A percentile compares a stretch with the other conserved stretches of the same genome.
Evolutionary conservation across 2,888 invertebrate species (phyloP).

Genomic region (Athrips mouffetella): DNA sequence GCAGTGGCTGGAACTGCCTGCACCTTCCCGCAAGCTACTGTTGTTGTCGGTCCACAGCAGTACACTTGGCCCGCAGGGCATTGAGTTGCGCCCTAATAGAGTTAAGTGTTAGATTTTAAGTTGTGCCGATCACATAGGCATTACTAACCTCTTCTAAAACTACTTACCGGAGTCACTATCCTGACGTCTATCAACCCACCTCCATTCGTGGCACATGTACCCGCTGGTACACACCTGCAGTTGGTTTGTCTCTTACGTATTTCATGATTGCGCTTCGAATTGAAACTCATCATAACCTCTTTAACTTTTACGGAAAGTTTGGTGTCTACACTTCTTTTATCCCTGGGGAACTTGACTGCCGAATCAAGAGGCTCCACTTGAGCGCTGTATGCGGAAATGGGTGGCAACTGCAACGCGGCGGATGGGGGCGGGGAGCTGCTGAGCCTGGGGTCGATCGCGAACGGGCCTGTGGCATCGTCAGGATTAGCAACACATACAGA

Average conservation of each 20-base stretch:
- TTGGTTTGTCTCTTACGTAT: constrained; percentile 60
- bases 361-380: constrained; percentile 50
- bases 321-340: constrained; percentile 41
- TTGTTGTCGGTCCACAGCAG: constrained; percentile 43
- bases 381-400: constrained; percentile 52
- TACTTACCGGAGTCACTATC: constrained; percentile 79
- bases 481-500: constrained; percentile 68
- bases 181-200: constrained; percentile 80
- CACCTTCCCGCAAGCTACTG: constrained; percentile 64
- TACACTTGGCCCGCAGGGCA: constrained; percentile 65
- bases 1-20: constrained; percentile 52
- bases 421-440: constrained; percentile 60
- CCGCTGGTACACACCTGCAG: constrained; percentile 50
- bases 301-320: constrained; percentile 24
- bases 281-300: constrained; percentile 27
- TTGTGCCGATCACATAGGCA: background rate
- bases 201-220: constrained; percentile 44
- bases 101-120: background rate
- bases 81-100: constrained; percentile 29
- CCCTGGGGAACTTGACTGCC: constrained; percentile 63
- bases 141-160: background rate
- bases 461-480: constrained; percentile 58
- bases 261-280: constrained; percentile 41
- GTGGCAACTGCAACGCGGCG: constrained; percentile 47
- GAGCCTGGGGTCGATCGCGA: constrained; percentile 68